Evolutionary conservation across 1,140 invertebrate genomes (phyloP), one percentile per base, ranked within the genome.

Genomic region (Caerostris darwini): DNA sequence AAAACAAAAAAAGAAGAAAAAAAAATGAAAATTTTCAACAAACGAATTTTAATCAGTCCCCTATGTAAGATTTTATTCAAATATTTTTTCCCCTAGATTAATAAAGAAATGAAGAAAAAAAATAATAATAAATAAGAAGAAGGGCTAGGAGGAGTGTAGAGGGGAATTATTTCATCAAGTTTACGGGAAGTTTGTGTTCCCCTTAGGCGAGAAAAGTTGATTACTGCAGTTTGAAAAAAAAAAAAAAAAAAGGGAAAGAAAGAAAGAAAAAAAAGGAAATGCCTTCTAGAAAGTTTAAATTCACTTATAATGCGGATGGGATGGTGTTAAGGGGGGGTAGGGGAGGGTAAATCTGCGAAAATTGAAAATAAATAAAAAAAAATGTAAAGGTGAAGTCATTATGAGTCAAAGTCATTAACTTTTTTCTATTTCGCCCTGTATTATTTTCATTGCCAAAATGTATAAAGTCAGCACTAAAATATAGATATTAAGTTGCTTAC

Each of bases 101-200:
- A 77, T 50, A 50, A 77, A 77, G 53, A 34, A 77, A 77, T 34
- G 34, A 3, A 3, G 3, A 10, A 5, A 53, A 77, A 77, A 71
- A 19, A 10, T 7, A 5, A 34, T 7, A 8, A 59, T 53, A 19
- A 59, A 85, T 58, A 85, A 85, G 58, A 85, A 58, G 8, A 6
- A 17, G 5, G 56, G 54, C 54, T 10, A 58, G 56, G 7, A 34
- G 34, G 17, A 19, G 54, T 19, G 5, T 5, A 14, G n/a, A 4
- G 57, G 19, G 19, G 83, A 85, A 85, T 85, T 85, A 85, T 85
- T 85, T 85, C 83, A 85, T 85, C 83, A 85, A 85, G 83, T 85
- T 85, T 17, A 58, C 8, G 19, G 19, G 57, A 85, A 85, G 83
- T 85, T 85, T 85, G 83, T 59, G 56, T 59, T 85, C 54, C 83